phyloP scores from a whole-genome alignment of 2,113 vertebrate genomes.

The Indicator indicator region DNA sequence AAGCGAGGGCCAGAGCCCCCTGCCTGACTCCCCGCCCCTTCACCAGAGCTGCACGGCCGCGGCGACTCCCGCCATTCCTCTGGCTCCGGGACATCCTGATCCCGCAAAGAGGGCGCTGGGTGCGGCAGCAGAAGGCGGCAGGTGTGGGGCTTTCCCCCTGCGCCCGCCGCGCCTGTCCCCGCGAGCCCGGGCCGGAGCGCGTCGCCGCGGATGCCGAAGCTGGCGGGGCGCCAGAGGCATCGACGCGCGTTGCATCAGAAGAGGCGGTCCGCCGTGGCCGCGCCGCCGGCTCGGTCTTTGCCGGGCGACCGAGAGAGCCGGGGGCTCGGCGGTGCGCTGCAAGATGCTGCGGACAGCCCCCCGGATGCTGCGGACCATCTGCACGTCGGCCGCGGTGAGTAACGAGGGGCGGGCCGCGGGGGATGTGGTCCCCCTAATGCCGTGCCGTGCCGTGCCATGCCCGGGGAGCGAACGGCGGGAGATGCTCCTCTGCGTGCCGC shows the following conservation, averaged over 20 bases:
- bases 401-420: neutral
- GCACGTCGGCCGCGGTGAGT: slow-evolving; percentile 87
- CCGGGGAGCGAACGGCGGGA: neutral
- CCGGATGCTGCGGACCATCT: slow-evolving; percentile 84
- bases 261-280: neutral
- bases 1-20: neutral
- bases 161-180: neutral
- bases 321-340: neutral
- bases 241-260: slow-evolving; percentile 15
- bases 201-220: neutral
- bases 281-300: neutral
- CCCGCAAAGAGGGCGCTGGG: too few relatives aligned
- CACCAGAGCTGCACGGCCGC: neutral
- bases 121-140: neutral
- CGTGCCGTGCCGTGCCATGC: neutral
- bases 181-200: neutral
- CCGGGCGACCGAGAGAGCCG: neutral
- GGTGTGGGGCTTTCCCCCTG: neutral
- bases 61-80: neutral
- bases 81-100: too few relatives aligned
- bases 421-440: rapidly evolving
- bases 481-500: neutral
- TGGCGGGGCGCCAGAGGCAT: neutral
- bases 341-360: slow-evolving; percentile 84
- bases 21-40: neutral